phyloP scores from a whole-genome alignment of 2,113 vertebrate species.

The Dinomys branickii region DNA sequence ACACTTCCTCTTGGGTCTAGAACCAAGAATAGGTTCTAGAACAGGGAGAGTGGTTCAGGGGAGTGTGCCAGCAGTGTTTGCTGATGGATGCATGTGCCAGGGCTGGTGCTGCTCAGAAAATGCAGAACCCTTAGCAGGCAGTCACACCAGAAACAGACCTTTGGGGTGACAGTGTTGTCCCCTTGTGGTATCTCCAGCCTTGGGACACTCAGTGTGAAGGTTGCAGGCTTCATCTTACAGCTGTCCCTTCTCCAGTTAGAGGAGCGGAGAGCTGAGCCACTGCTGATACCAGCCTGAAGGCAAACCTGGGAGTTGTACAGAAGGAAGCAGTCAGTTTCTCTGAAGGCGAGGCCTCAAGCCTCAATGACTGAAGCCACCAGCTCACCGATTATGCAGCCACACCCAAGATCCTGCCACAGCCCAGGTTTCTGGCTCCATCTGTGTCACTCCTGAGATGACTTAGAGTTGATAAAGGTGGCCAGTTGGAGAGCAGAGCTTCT shows the following conservation, averaged over 20 bases:
- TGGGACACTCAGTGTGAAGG: not conserved
- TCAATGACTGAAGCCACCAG: not conserved
- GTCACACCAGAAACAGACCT: slow-evolving; percentile 48
- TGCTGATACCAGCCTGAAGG: not conserved
- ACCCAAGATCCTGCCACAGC: slow-evolving; percentile 62
- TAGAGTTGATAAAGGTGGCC: slow-evolving; percentile 31
- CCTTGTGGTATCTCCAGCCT: not conserved
- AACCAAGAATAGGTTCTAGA: slow-evolving; percentile 24
- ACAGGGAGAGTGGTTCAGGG: not conserved
- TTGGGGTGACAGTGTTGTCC: slow-evolving; percentile 21
- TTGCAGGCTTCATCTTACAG: not conserved
- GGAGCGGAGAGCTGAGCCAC: not conserved
- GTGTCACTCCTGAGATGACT: slow-evolving; percentile 1
- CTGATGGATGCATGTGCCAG: not conserved
- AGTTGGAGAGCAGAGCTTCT: not conserved
- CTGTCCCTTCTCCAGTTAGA: not conserved
- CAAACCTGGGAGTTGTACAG: not conserved
- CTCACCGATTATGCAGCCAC: slow-evolving; percentile 43
- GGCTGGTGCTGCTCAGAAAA: not conserved
- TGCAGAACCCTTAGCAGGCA: slow-evolving; percentile 9
- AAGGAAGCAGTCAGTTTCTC: not conserved
- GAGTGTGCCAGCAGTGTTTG: not conserved
- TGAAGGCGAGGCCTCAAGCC: not conserved
- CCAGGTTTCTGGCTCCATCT: not conserved
- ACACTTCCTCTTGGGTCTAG: not conserved